Base-by-base conservation (phyloP, 2,113 vertebrate species). In the Strigops habroptila region DNA sequence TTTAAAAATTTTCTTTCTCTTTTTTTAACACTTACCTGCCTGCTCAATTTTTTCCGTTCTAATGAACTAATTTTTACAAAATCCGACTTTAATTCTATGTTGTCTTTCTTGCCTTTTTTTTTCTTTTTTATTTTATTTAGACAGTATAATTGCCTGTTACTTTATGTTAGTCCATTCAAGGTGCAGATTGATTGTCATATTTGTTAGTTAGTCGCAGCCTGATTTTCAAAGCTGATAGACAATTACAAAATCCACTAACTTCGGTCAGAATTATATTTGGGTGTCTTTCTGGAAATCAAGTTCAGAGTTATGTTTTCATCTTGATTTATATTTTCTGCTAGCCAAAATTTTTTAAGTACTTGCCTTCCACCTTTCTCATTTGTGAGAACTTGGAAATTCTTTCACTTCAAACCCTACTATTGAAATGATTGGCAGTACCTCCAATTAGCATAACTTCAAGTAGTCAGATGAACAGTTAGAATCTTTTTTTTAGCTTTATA, bases 391-490 rank as follows among this genome's bases (percentile, higher is more conserved):
- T 90, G 71, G 65, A 33, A 88, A 93, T 91, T 82, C 79, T 88
- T 96, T 88, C 71, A 78, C 24, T 78, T 94, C 63, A 79, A 91
- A 55, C 21, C 49, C 23, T 52, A n/a, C 51, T 23, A 28, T 4
- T 46, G 75, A 91, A 80, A 44, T 96, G 93, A 97, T 77, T 97
- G 94, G 59, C 96, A 96, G 64, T 76, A 90, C 85, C 76, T 95
- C 95, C 96, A 98, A 97, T 97, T 97, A 97, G 25, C 12, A 4
- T 93, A 76, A 90, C 78, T 96, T 95, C 91, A 81, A 80, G 83
- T 93, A 65, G 81, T 88, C 44, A 91, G 67, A 41, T 69, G 86
- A 97, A 91, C 22, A 94, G 80, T 89, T 97, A 76, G 75, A 35
- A 35, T 83, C 89, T 90, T 93, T 93, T 93, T 89, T 96, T 78